phyloP scores from a whole-genome alignment of 2,113 vertebrate genomes.

The Cololabis saira region DNA sequence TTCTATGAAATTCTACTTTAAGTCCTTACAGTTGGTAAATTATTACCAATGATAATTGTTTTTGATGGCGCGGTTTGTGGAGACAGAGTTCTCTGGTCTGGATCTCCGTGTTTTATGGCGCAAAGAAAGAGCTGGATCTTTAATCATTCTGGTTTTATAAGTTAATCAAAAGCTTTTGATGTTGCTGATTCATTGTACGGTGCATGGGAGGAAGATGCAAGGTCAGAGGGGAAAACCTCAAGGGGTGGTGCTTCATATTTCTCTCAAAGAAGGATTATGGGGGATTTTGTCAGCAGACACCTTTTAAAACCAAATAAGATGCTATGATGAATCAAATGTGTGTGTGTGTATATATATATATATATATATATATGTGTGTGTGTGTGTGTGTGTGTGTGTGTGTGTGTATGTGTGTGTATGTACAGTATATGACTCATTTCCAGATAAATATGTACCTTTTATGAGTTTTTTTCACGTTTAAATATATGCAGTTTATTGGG shows the following conservation, averaged over 20 bases:
- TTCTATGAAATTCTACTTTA: conserved; percentile 23
- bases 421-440: neutral
- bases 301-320: conserved; percentile 42
- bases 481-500: conserved; percentile 46
- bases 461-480: conserved; percentile 1
- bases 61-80: conserved; percentile 21
- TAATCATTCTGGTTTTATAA: conserved; percentile 37
- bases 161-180: conserved; percentile 47
- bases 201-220: conserved; percentile 35
- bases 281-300: conserved; percentile 44
- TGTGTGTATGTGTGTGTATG: no score
- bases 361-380: neutral
- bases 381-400: no score
- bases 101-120: conserved; percentile 39
- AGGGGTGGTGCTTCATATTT: conserved; percentile 61
- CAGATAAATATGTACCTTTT: neutral
- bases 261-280: conserved; percentile 67
- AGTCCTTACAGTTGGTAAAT: conserved; percentile 36
- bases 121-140: conserved; percentile 25
- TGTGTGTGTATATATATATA: conserved; percentile 8
- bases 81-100: conserved; percentile 12
- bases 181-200: conserved; percentile 45
- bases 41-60: conserved; percentile 39
- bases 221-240: conserved; percentile 62
- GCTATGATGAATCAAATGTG: conserved; percentile 40